phyloP scores from a whole-genome alignment of 64 coral and sea anemone species.

The Hydrozoanthus tunicans region DNA sequence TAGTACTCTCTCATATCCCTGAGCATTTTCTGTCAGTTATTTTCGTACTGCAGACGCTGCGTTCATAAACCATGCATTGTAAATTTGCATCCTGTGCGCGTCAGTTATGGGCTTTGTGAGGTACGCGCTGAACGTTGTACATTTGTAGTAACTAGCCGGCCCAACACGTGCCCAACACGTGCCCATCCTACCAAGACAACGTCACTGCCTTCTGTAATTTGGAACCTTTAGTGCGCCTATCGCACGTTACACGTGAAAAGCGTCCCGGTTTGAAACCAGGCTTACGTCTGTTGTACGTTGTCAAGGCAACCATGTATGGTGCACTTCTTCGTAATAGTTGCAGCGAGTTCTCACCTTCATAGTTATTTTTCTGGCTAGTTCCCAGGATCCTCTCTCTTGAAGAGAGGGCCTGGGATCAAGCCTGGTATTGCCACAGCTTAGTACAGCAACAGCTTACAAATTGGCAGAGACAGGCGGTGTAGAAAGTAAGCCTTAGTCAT shows the following conservation, averaged over 20 bases:
- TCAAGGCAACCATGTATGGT: neutral
- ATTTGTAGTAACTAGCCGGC: neutral
- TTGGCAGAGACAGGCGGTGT: constrained; percentile 2
- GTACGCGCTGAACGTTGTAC: constrained; percentile 9
- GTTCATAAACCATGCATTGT: neutral
- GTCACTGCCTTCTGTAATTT: too few species aligned
- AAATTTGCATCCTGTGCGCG: constrained; percentile 3
- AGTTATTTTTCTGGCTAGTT: too few species aligned
- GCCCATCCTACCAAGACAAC: neutral
- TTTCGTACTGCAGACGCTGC: neutral
- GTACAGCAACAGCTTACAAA: neutral
- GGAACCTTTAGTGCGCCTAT: too few species aligned
- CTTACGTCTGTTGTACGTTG: neutral
- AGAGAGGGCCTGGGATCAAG: too few species aligned
- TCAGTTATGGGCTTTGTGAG: neutral
- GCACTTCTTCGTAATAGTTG: neutral
- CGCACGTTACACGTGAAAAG: too few species aligned
- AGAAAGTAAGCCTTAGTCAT: neutral
- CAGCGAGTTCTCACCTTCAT: neutral
- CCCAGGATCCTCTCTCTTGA: too few species aligned
- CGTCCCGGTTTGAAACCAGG: neutral
- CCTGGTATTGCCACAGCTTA: neutral
- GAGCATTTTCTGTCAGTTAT: neutral
- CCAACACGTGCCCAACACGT: neutral
- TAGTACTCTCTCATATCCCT: neutral